Evolutionary conservation across 2,797 vertebrate genomes (phyloP).

Genomic region (Tadarida brasiliensis): DNA sequence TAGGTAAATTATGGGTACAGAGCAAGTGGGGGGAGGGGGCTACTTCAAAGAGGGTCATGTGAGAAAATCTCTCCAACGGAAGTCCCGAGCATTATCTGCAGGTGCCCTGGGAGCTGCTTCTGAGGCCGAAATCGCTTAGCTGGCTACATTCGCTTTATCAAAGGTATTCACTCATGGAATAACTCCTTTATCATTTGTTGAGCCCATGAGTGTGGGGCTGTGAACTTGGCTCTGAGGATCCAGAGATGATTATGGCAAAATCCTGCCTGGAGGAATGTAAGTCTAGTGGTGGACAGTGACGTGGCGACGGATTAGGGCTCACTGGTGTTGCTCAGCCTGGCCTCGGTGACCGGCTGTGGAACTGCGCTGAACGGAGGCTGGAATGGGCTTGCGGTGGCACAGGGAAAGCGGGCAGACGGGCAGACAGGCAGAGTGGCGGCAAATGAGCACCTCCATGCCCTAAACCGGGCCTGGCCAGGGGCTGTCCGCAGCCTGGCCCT

Average conservation of each 20-base stretch:
- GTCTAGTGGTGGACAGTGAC: not conserved
- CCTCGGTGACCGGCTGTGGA: not conserved
- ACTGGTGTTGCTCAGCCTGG: not conserved
- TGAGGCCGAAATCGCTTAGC: not conserved
- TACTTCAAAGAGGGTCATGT: not conserved
- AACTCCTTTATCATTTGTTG: not conserved
- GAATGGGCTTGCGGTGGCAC: not conserved
- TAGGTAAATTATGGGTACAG: not conserved
- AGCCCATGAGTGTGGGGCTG: not conserved
- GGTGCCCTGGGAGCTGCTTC: not conserved
- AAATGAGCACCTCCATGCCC: not conserved
- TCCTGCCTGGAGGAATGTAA: not conserved
- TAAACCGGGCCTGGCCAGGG: conserved; percentile 26
- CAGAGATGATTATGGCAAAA: not conserved
- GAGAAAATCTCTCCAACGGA: not conserved
- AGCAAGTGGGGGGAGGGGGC: accelerated
- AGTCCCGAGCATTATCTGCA: not conserved
- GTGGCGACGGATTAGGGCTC: not conserved
- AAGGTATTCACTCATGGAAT: not conserved
- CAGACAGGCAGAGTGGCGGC: not conserved
- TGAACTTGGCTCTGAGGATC: not conserved
- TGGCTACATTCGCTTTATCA: not conserved
- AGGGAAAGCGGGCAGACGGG: not conserved
- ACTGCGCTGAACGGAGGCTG: not conserved
- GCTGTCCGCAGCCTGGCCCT: not conserved